Percentiles rank a stretch among this genome's conserved stretches.
phyloP scores from a whole-genome alignment of 2,797 vertebrate genomes.

The Neoniphon sammara region DNA sequence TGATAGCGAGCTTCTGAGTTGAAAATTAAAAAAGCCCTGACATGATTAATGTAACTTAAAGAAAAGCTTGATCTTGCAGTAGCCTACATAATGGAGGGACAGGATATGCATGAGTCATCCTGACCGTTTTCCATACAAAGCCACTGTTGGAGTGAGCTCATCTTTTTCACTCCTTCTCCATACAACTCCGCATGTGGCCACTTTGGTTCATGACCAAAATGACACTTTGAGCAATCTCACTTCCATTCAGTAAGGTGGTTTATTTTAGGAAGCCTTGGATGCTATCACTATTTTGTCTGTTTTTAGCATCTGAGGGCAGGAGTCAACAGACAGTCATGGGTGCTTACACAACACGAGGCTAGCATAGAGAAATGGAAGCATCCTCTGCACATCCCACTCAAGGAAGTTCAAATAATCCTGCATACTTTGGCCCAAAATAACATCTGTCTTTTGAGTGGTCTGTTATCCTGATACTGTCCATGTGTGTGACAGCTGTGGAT shows the following conservation, averaged over 20 bases:
- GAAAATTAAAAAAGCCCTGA: constrained; percentile 20
- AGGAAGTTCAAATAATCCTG: neutral
- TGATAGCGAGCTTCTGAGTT: neutral
- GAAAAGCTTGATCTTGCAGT: neutral
- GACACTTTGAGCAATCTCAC: constrained; percentile 12
- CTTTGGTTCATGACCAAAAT: constrained; percentile 34
- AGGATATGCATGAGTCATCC: constrained; percentile 52
- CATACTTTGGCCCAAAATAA: neutral
- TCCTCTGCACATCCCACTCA: constrained; percentile 10
- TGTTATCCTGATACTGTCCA: constrained; percentile 7
- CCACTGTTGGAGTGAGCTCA: constrained; percentile 29
- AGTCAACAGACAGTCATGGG: constrained; percentile 48
- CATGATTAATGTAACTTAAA: constrained; percentile 13
- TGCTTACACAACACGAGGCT: constrained; percentile 19
- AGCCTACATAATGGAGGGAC: neutral
- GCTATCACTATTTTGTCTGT: constrained; percentile 23
- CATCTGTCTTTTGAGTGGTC: constrained; percentile 10
- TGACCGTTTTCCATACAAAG: constrained; percentile 35
- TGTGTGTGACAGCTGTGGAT: neutral
- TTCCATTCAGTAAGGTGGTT: too few relatives aligned
- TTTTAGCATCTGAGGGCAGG: constrained; percentile 44
- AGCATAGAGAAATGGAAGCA: constrained; percentile 24
- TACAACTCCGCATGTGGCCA: neutral
- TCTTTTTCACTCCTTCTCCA: constrained; percentile 32
- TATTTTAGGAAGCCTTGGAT: constrained; percentile 40